Evolutionary conservation across 2,888 invertebrate species (phyloP).

Genomic region (Xylocampa areola): DNA sequence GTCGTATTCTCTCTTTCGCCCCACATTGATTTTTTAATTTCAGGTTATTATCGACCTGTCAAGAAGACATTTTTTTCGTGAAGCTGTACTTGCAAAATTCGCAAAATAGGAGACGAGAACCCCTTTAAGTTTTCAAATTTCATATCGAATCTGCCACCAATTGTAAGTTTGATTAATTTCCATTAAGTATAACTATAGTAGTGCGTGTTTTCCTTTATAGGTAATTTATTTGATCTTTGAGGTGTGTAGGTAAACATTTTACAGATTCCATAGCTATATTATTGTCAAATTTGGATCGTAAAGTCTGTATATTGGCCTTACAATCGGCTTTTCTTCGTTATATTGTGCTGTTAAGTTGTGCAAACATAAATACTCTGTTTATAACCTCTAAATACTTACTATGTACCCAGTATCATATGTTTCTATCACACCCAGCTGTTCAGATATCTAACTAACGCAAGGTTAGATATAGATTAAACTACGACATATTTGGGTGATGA

Average conservation of each 20-base stretch:
- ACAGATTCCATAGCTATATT: constrained; percentile 24
- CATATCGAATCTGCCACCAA: constrained; percentile 89
- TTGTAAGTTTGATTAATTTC: constrained; percentile 75
- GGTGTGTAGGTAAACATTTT: constrained; percentile 53
- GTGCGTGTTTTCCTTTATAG: constrained; percentile 8
- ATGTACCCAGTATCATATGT: constrained; percentile 50
- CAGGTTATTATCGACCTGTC: constrained; percentile 90
- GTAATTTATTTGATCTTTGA: constrained; percentile 31
- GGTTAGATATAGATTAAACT: constrained; percentile 31
- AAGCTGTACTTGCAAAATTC: constrained; percentile 82
- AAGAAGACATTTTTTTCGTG: constrained; percentile 87
- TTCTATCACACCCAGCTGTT: constrained; percentile 60
- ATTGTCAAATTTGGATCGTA: constrained; percentile 11
- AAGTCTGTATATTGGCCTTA: constrained; percentile 4
- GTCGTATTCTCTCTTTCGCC: constrained; percentile 62
- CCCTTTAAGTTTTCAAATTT: constrained; percentile 89
- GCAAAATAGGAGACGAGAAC: constrained; percentile 90
- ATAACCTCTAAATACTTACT: constrained; percentile 54
- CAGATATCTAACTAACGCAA: constrained; percentile 31
- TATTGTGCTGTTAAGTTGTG: constrained; percentile 5
- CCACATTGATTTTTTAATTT: constrained; percentile 87
- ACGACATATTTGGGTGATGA: constrained; percentile 24
- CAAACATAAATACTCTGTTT: constrained; percentile 15
- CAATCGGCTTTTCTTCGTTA: constrained; percentile 1
- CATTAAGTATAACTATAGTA: constrained; percentile 9